These are phyloP conservation scores for Dusona sp. DNA, from an alignment of 2,888 invertebrate species.

Conservation along the genomic window DNA sequence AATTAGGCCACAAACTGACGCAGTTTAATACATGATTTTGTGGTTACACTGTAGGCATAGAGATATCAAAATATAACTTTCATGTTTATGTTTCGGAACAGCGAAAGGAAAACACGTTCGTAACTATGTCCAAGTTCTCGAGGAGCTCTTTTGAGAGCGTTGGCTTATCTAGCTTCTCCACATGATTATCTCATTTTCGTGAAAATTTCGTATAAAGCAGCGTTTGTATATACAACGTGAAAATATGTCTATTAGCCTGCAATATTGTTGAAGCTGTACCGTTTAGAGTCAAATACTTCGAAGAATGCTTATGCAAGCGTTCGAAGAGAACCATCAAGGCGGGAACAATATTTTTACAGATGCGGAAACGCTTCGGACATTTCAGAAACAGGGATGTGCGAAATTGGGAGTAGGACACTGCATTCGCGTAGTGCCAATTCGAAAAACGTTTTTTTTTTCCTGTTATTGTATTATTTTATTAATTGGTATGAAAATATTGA, in stretches of 20 bases:
- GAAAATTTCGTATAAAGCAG: background rate
- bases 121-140: background rate
- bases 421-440: background rate
- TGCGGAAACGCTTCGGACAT: background rate
- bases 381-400: background rate
- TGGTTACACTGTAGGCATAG: background rate
- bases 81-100: background rate
- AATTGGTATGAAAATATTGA: background rate
- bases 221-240: background rate
- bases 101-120: background rate
- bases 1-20: background rate
- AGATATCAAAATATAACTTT: background rate
- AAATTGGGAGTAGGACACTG: background rate
- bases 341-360: conserved; percentile 1
- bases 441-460: background rate
- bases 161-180: background rate
- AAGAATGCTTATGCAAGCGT: background rate
- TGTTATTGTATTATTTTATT: background rate
- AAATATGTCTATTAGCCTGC: background rate
- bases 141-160: background rate
- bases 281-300: background rate
- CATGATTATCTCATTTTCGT: background rate
- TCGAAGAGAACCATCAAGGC: background rate
- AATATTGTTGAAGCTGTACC: background rate
- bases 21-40: background rate